Evolutionary conservation across 2,888 invertebrate species (phyloP), one percentile per base, ranked within the genome.

Genomic region (Sialis fuliginosa): DNA sequence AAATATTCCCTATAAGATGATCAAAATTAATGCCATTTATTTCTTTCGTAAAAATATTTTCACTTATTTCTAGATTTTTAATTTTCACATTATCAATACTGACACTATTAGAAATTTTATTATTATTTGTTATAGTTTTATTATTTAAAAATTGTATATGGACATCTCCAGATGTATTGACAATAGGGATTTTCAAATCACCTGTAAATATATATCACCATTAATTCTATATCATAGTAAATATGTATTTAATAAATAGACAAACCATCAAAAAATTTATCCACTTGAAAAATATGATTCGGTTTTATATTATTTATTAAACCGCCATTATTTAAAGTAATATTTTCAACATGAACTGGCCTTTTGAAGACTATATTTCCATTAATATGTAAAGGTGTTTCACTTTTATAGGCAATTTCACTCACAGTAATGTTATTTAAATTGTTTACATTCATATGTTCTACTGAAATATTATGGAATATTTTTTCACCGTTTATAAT

Each of bases 1-100:
- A 65, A 6, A 75, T 52, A 37, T 63, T 60, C 2, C 57, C 53
- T 4, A 66, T 53, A 42, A 75, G 60, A 6, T 60, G 54, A 0
- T 60, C 50, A 65, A 76, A 75, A 31, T 59, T 45, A 13, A 67
- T 52, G 2, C 63, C 68, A 56, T 74, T 76, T 2, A 77, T 62
- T 8, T 48, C 58, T 2, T 60, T 49, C 5, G 64, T 8, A 41
- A 41, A 41, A 41, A 41, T 6, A 41, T 12, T 41, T 8, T 22
- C 41, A n/a, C 6, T 13, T n/a, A 41, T 8, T 41, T 41, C 30
- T 12, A 41, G 22, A 13, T 10, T 7, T 6, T 37, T 22, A 22
- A 22, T 22, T 22, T 22, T 22, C 22, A 22, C 2, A 2, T 22
- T 22, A 22, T 22, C 22, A 22, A 22, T 22, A 22, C 22, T 22